Evolutionary conservation across 2,797 vertebrate genomes (phyloP).

Genomic region (Anguilla obscura): DNA sequence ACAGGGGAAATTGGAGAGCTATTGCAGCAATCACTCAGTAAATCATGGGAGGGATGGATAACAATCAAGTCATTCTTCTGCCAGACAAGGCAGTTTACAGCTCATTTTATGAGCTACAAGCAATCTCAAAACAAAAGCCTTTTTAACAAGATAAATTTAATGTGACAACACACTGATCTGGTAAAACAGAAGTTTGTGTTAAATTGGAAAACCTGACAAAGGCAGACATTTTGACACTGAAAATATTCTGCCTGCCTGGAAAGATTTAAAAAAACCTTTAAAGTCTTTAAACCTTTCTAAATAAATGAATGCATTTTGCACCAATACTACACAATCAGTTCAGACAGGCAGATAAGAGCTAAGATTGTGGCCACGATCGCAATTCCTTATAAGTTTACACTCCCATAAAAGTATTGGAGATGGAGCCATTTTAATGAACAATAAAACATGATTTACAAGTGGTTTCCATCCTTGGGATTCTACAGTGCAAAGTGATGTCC

Average conservation of each 20-base stretch:
- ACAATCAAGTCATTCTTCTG: background rate
- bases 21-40: slow-evolving; percentile 5
- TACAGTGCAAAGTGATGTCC: background rate
- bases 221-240: background rate
- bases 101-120: background rate
- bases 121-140: background rate
- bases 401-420: background rate
- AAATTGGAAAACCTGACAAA: background rate
- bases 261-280: background rate
- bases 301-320: background rate
- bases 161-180: slow-evolving; percentile 3
- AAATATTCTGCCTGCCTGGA: background rate
- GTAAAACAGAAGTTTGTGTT: background rate
- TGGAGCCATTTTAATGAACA: background rate
- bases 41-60: background rate
- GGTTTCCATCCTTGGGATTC: background rate
- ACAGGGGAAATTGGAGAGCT: background rate
- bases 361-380: background rate
- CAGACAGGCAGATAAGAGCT: background rate
- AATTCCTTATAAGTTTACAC: background rate
- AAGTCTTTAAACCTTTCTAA: background rate
- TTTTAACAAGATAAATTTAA: background rate
- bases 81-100: background rate
- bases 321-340: background rate
- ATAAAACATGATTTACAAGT: background rate